Base-by-base conservation (phyloP, 2,797 vertebrate species). In the Thunnus albacares region DNA sequence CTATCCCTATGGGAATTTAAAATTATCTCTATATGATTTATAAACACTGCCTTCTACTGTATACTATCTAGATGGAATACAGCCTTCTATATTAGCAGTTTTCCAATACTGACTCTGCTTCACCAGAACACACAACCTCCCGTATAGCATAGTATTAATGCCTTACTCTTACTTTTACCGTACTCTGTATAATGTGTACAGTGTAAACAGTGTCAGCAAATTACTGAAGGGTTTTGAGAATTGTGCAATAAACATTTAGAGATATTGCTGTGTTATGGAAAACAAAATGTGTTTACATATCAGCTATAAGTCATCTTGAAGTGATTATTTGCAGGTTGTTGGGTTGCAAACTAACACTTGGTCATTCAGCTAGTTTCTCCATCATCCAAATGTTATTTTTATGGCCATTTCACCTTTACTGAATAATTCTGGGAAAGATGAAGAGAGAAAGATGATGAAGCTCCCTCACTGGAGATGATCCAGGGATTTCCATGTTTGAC, bases 181-280 rank as follows among this genome's bases (percentile, higher is more conserved):
- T 30, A 22, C 18, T 30, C 13, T 15, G n/a, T 66, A 18, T 70
- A 1, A 38, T 59, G 56, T 76, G 58, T 41, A 22, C 22, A 30
- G 15, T 75, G 77, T 79, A 30, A 17, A n/a, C 22, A 30, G 15
- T 75, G 77, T 79, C 30, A 17, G 10, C 67, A 18, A 61, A 55
- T 5, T 26, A 18, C 12, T 12, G 4, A 64, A 13, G 1, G 24
- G 3, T 30, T 73, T 49, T 20, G 9, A 10, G 35, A 38, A 26
- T 30, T 30, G 28, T 30, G 3, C 28, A 30, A 5, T 30, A 30
- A 30, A 30, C 28, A 30, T 30, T 30, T 3, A 30, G 28, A 30
- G 28, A 30, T 30, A 30, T 30, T 30, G 28, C 22, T 17, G 14
- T 28, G 8, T 45, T 51, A 18, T 45, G 33, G 15, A 38, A 41